phyloP scores from a whole-genome alignment of 2,888 invertebrate genomes.

The Scrobipalpa costella region DNA sequence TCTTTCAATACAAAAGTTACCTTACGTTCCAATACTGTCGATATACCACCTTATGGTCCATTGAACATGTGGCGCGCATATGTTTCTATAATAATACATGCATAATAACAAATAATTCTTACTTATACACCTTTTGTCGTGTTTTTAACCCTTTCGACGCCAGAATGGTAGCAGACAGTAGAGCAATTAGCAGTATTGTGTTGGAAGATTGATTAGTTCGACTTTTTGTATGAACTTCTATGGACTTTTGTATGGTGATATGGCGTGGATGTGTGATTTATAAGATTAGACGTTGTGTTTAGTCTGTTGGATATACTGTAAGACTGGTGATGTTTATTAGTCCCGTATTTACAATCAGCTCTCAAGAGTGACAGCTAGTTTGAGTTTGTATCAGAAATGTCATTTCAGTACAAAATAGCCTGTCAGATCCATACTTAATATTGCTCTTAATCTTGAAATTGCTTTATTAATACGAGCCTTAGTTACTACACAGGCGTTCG shows the following conservation, averaged over 20 bases:
- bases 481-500: too few species aligned
- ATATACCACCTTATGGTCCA: constrained; percentile 63
- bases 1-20: constrained; percentile 45
- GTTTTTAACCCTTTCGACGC: constrained; percentile 61
- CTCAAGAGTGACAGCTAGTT: too few species aligned
- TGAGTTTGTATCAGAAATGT: too few species aligned
- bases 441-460: too few species aligned
- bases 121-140: constrained; percentile 61
- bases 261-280: constrained; percentile 28
- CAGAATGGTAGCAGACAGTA: constrained; percentile 61
- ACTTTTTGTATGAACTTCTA: constrained; percentile 34
- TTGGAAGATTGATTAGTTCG: constrained; percentile 47
- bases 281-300: constrained; percentile 8
- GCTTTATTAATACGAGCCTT: too few species aligned
- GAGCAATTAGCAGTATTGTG: constrained; percentile 62
- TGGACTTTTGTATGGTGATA: constrained; percentile 26
- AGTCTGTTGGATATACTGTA: neutral
- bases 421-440: too few species aligned
- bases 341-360: too few species aligned
- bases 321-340: neutral
- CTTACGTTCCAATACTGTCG: constrained; percentile 52
- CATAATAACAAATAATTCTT: constrained; percentile 66
- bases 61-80: constrained; percentile 70
- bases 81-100: constrained; percentile 61
- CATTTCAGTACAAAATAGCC: too few species aligned